These are phyloP conservation scores for Drosophila crucigera DNA, from an alignment of 2,888 invertebrate species.

Conservation along the genomic window DNA sequence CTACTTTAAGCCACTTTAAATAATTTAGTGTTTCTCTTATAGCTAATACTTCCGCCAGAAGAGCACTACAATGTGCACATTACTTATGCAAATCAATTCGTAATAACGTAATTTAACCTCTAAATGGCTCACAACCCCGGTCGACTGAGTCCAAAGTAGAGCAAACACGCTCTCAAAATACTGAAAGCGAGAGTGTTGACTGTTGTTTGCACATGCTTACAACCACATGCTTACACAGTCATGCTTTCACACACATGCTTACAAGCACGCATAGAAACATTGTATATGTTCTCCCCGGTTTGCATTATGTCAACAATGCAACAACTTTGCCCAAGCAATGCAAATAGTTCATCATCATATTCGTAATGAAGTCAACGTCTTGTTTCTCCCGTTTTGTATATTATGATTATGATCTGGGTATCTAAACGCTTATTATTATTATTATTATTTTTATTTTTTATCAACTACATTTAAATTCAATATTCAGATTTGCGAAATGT, in stretches of 20 bases:
- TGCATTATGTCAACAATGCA: slow-evolving; percentile 51
- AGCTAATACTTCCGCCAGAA: background rate
- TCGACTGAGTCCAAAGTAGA: slow-evolving; percentile 7
- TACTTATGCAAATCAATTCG: slow-evolving; percentile 25
- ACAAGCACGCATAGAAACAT: background rate
- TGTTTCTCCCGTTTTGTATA: slow-evolving; percentile 6
- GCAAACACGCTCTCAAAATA: background rate
- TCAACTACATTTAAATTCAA: background rate
- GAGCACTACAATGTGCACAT: background rate
- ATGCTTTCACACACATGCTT: background rate
- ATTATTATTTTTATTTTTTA: too few species aligned
- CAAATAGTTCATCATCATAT: slow-evolving; percentile 18
- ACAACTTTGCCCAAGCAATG: slow-evolving; percentile 18
- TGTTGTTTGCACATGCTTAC: background rate
- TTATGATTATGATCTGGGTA: slow-evolving; percentile 10
- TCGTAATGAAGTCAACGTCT: slow-evolving; percentile 51
- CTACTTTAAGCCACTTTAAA: background rate
- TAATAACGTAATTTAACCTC: slow-evolving; percentile 26
- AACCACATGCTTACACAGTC: background rate
- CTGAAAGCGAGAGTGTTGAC: slow-evolving; percentile 20
- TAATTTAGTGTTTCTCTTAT: background rate
- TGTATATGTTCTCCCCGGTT: slow-evolving; percentile 27
- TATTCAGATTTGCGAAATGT: background rate
- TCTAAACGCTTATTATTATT: background rate
- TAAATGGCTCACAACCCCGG: slow-evolving; percentile 26